Percentiles rank a stretch among this genome's conserved stretches.
phyloP scores from a whole-genome alignment of 1,140 invertebrate genomes.

The Caenorhabditis latens region DNA sequence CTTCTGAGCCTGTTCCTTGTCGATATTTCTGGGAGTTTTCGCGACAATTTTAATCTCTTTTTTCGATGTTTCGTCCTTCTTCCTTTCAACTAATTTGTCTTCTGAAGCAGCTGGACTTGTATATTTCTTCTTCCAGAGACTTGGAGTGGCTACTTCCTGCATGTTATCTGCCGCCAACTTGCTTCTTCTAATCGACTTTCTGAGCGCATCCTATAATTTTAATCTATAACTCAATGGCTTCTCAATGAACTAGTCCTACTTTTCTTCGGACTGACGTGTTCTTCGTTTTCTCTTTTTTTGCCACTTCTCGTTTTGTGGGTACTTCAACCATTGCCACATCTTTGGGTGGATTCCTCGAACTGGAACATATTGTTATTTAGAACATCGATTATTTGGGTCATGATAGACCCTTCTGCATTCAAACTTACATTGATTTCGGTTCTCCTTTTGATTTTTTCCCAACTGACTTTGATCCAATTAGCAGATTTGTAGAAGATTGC shows the following conservation, averaged over 20 bases:
- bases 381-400: too few species aligned
- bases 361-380: too few species aligned
- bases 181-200: neutral
- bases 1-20: slow-evolving; percentile 1
- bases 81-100: neutral
- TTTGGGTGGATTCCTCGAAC: neutral
- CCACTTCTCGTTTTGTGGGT: neutral
- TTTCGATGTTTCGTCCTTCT: neutral
- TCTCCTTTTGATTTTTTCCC: too few species aligned
- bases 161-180: neutral
- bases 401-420: too few species aligned
- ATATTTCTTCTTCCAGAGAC: neutral
- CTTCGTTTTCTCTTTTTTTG: slow-evolving; percentile 7
- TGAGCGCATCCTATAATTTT: neutral
- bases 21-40: neutral
- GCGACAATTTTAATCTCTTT: neutral
- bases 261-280: neutral
- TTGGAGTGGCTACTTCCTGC: neutral
- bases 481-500: too few species aligned
- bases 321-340: neutral
- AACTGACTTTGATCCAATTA: too few species aligned
- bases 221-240: neutral
- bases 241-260: neutral
- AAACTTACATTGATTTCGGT: too few species aligned
- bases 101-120: neutral